Base-by-base conservation (phyloP, 2,888 invertebrate genomes). In the Tenthredo distinguenda region DNA sequence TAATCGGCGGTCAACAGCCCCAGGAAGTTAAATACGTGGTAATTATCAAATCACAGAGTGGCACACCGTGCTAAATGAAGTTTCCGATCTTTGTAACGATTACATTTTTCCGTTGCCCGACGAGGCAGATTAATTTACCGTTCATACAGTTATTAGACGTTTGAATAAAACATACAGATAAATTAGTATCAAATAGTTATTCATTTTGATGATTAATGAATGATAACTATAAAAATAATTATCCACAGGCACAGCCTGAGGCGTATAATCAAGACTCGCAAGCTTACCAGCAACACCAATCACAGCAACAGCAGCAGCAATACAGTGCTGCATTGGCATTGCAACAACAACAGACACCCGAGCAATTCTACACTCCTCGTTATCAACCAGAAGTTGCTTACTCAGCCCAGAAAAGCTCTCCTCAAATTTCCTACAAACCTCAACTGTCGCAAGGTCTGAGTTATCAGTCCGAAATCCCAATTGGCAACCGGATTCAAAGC, bases 401-500 rank as follows among this genome's bases (percentile, higher is more conserved):
- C 37, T 58, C 86, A 18, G 79, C 87, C 12, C 82, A 87, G 9
- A 90, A 88, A 71, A 86, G 76, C 37, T 6, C 84, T 26, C 86
- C 89, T 0, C 88, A 87, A 4, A 74, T 40, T 21, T 55, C 72
- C n/a, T 88, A 89, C 83, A 87, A 88, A 50, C 31, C 87, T 1
- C 90, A 89, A 76, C 90, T 89, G 83, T 12, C 86, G 0, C 90
- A 89, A 72, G 91, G 90, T 85, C 87, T 89, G 10, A 74, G 86
- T n/a, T 91, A 92, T 65, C 91, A 91, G 62, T 91, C 90, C 84
- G 92, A 92, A 90, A 86, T 92, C 18, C 71, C 86, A 1, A 90
- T 92, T 31, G 92, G 91, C 68, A 92, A 93, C 87, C 91, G 91
- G 43, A 85, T 91, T 68, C 93, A 92, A 86, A 87, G 87, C 34